phyloP scores from a whole-genome alignment of 2,888 invertebrate species.

The Clitarchus hookeri region DNA sequence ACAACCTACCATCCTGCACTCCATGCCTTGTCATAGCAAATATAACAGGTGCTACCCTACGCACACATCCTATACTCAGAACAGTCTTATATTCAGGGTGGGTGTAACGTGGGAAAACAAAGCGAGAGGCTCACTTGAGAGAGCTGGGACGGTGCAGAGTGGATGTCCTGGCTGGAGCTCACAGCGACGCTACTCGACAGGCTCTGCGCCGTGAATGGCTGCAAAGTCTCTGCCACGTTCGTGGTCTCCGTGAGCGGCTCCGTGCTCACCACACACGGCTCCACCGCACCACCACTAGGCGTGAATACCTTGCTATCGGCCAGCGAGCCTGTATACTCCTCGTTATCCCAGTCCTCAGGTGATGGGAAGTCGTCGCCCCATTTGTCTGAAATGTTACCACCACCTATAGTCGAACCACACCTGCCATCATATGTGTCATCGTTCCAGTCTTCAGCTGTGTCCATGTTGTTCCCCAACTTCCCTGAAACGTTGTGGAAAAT shows the following conservation, averaged over 20 bases:
- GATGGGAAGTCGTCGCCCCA: constrained; percentile 61
- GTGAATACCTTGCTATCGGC: constrained; percentile 94
- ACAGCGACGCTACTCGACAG: constrained; percentile 43
- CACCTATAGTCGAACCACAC: constrained; percentile 15
- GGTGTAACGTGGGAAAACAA: no score
- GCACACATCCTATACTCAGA: no score
- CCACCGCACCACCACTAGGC: constrained; percentile 60
- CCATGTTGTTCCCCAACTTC: constrained; percentile 16
- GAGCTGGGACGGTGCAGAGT: constrained; percentile 32
- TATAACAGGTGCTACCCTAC: no score
- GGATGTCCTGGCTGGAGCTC: constrained; percentile 41
- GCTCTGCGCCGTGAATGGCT: constrained; percentile 40
- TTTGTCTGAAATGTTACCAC: constrained; percentile 48
- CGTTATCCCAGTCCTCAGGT: constrained; percentile 84
- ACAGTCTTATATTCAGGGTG: no score
- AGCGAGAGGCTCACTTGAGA: constrained; percentile 37
- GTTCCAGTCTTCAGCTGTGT: constrained; percentile 16
- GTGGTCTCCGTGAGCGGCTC: constrained; percentile 38
- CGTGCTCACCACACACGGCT: constrained; percentile 35
- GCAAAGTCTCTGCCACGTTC: constrained; percentile 36
- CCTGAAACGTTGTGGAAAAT: constrained; percentile 4
- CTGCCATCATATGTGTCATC: neutral
- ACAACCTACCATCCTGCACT: no score
- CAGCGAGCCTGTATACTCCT: constrained; percentile 93
- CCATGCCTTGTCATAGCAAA: no score